phyloP scores from a whole-genome alignment of 2,888 invertebrate species.

The Litoditis marina region DNA sequence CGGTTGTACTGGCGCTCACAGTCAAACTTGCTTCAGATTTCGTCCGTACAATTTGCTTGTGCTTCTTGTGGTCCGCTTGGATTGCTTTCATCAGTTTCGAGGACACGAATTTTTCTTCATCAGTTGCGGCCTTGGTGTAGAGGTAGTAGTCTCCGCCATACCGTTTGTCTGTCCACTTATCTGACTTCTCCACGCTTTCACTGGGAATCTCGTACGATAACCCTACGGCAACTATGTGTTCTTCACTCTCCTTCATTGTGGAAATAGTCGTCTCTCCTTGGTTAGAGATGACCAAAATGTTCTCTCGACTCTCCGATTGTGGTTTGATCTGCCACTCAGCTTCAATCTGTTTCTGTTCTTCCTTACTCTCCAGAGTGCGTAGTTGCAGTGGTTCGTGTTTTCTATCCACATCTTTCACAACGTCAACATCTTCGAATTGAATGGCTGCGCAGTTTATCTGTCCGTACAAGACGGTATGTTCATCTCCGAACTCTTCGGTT shows the following conservation, averaged over 20 bases:
- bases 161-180: conserved; percentile 27
- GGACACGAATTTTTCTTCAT: conserved; percentile 23
- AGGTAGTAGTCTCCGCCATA: conserved; percentile 48
- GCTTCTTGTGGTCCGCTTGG: conserved; percentile 24
- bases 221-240: conserved; percentile 40
- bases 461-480: conserved; percentile 49
- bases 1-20: conserved; percentile 28
- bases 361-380: conserved; percentile 17
- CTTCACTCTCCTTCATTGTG: conserved; percentile 35
- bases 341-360: conserved; percentile 3
- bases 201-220: conserved; percentile 39
- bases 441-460: conserved; percentile 39
- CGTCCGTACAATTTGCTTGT: conserved; percentile 26
- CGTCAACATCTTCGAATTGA: conserved; percentile 35
- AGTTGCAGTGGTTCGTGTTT: conserved; percentile 16
- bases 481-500: conserved; percentile 53
- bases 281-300: conserved; percentile 32
- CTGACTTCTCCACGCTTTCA: conserved; percentile 15
- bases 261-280: conserved; percentile 26
- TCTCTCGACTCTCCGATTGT: conserved; percentile 13
- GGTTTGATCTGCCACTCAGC: conserved; percentile 30
- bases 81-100: conserved; percentile 20
- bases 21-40: conserved; percentile 18
- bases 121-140: conserved; percentile 39
- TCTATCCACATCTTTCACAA: conserved; percentile 25